Base-by-base conservation (phyloP, 2,113 vertebrate genomes). In the Crotalus viridis region DNA sequence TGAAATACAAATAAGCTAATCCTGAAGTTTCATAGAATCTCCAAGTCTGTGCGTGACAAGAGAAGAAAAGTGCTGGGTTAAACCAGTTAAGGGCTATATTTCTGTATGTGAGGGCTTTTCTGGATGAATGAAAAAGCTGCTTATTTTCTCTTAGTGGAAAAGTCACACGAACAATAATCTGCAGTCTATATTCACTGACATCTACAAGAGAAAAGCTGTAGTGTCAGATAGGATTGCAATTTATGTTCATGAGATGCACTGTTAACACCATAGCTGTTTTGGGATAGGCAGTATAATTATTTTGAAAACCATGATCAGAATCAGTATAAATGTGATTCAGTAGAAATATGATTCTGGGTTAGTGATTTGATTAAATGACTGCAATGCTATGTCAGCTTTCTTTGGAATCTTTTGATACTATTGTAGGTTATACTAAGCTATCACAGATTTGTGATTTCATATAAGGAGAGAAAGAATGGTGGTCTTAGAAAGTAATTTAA, bases 31-130 rank as follows among this genome's bases (percentile, higher is more conserved):
- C 54, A 94, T 96, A 95, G 95, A 94, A 96, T 97, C 97, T 96
- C 95, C 96, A 94, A 95, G 96, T 96, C 96, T 97, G 96, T 97
- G 96, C 96, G 96, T 97, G 97, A 98, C 96, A 96, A 96, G 97
- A 74, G 94, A 97, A 97, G 69, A 96, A 96, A 92, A 91, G 95
- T 93, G 94, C 97, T 95, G 96, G 95, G 86, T 96, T 96, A 96
- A 96, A 97, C 46, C 94, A 95, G 96, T 96, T 96, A 96, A 96
- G 95, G 95, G 95, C 52, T 93, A 96, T 95, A 95, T 89, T 95
- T 95, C 93, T 96, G 95, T 92, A 96, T 94, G 22, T 86, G 89
- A 86, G 86, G 88, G 88, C 74, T 85, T 90, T 90, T 64, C 89
- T 33, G 46, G 92, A 86, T 43, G 61, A 93, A 90, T 86, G 33